phyloP scores from a whole-genome alignment of 2,797 vertebrate genomes.

The Eupleurogrammus muticus region DNA sequence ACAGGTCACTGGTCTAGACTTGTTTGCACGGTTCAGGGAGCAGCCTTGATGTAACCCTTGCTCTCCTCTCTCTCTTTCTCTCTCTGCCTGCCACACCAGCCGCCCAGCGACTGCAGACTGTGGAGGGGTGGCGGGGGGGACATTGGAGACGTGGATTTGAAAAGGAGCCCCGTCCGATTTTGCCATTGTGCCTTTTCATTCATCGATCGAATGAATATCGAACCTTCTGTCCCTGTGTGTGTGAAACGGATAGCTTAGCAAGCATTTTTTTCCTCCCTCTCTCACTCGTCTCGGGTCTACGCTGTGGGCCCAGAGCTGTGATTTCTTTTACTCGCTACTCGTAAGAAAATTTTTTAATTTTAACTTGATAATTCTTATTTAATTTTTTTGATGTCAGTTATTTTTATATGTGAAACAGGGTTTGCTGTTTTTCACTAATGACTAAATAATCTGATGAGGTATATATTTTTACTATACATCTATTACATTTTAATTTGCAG shows the following conservation, averaged over 20 bases:
- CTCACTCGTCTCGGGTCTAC: conserved; percentile 76
- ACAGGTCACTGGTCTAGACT: conserved; percentile 99
- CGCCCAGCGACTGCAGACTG: conserved; percentile 94
- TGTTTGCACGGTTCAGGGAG: conserved; percentile 94
- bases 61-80: conserved; percentile 85
- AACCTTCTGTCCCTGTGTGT: conserved; percentile 99
- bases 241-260: conserved; percentile 99
- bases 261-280: conserved; percentile 86
- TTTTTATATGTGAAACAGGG: background rate
- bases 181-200: conserved; percentile 99
- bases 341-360: conserved; percentile 42
- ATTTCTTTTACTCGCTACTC: conserved; percentile 71
- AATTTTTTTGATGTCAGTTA: background rate
- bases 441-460: background rate
- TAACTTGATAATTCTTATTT: conserved; percentile 25
- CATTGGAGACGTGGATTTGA: conserved; percentile 91
- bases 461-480: background rate
- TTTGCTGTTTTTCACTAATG: conserved; percentile 2
- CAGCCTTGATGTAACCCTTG: conserved; percentile 99
- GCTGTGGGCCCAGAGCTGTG: conserved; percentile 81
- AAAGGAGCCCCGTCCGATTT: conserved; percentile 98
- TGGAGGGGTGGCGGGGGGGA: conserved; percentile 88
- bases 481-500: background rate
- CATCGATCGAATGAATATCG: conserved; percentile 99
- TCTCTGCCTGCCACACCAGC: conserved; percentile 91